phyloP scores from a whole-genome alignment of 2,888 invertebrate genomes.

The Hipparchia sbordonii region DNA sequence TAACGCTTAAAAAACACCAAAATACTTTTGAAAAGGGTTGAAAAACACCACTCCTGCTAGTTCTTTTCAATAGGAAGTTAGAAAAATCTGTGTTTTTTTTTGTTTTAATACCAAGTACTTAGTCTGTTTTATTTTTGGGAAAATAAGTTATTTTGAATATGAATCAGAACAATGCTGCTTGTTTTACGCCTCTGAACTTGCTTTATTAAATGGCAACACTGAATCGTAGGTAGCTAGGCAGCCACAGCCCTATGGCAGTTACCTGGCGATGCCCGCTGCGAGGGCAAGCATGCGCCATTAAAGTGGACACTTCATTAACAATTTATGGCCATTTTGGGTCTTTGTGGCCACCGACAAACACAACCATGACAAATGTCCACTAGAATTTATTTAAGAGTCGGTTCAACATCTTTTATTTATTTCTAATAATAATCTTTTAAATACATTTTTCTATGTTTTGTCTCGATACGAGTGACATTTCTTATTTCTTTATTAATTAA shows the following conservation, averaged over 20 bases:
- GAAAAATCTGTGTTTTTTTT: no score
- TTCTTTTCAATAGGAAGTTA: no score
- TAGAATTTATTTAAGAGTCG: constrained; percentile 34
- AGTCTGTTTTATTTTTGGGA: no score
- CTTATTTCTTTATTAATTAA: no score
- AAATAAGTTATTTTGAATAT: neutral
- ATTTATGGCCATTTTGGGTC: constrained; percentile 54
- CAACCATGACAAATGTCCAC: constrained; percentile 55
- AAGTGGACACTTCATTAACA: constrained; percentile 62
- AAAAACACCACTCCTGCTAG: no score
- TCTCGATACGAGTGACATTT: neutral
- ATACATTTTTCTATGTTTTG: neutral
- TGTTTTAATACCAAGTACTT: no score
- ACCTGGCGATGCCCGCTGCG: constrained; percentile 52
- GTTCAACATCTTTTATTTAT: neutral
- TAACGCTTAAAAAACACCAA: no score
- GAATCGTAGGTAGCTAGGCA: neutral
- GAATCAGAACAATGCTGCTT: neutral
- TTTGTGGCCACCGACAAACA: constrained; percentile 52
- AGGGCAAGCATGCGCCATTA: constrained; percentile 44
- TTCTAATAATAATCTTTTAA: neutral
- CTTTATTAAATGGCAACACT: neutral
- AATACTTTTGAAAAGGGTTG: no score
- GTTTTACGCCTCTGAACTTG: neutral
- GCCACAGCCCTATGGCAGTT: constrained; percentile 14